Base-by-base conservation (phyloP, 2,888 invertebrate species). In the Melanchra persicariae region DNA sequence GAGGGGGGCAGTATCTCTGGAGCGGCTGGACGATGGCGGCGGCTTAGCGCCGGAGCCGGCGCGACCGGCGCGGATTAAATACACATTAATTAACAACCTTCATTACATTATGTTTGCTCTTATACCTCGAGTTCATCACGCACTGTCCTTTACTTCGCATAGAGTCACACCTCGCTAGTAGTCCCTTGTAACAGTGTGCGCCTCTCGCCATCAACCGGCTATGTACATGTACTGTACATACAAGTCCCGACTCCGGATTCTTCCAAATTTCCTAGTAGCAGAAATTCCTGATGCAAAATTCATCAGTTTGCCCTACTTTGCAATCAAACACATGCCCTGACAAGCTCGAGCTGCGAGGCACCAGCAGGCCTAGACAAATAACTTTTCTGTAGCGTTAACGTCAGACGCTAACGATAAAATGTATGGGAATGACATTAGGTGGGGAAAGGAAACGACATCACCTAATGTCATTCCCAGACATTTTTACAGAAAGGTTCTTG, bases 41-140 rank as follows among this genome's bases (percentile, higher is more conserved):
- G 65, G 70, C 47, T 74, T 74, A 75, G 70, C 51, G 37, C 24
- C 22, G 51, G n/a, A 51, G 51, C 30, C 40, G 47, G 26, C 57
- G 22, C 37, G 57, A 22, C 57, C 62, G 51, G 17, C 52, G 26
- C 34, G 57, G 58, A 45, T 75, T 66, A 59, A 30, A 58, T 58
- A 64, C 45, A 72, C 73, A 58, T 64, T 64, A 37, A 64, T 73
- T 72, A 72, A 64, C 19, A 17, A 64, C n/a, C 30, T 64, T 22
- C 24, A 52, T 63, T 58, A 52, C 45, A 30, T 40, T 55, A 37
- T 52, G 19, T 43, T 58, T 65, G 45, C 24, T 15, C 22, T 47
- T 30, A 6, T n/a, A 45, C 24, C 7, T 34, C 12, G 17, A 17
- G 45, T 43, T 43, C 19, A 9, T 24, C 65, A 9, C 12, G 22